Percentiles rank a stretch among this genome's conserved stretches.
phyloP scores from a whole-genome alignment of 2,888 invertebrate genomes.

The Tetropium fuscum region DNA sequence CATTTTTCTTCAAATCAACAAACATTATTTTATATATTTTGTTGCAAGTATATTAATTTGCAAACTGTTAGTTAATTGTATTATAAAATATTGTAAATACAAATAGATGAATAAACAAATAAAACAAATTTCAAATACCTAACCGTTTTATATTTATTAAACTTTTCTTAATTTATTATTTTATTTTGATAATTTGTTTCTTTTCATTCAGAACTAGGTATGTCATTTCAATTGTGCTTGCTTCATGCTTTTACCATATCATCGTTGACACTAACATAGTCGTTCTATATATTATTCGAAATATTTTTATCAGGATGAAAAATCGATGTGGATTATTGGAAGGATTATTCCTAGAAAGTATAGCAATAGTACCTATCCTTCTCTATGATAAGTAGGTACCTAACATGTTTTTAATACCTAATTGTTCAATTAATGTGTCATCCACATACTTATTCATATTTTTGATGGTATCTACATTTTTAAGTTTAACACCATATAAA shows the following conservation, averaged over 20 bases:
- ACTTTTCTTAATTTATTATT: slow-evolving; percentile 26
- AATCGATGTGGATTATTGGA: too few relatives aligned
- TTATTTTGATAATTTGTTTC: slow-evolving; percentile 19
- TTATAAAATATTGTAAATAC: slow-evolving; percentile 25
- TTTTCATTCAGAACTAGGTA: slow-evolving; percentile 8
- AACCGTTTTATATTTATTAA: slow-evolving; percentile 45
- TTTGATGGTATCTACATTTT: too few relatives aligned
- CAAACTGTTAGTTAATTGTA: slow-evolving; percentile 35
- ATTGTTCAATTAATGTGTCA: too few relatives aligned
- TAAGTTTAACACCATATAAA: too few relatives aligned
- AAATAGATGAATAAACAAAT: slow-evolving; percentile 35
- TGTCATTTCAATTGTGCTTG: slow-evolving; percentile 4
- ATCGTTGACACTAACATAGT: too few relatives aligned
- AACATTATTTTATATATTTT: slow-evolving; percentile 20
- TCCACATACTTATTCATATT: too few relatives aligned
- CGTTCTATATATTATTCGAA: too few relatives aligned
- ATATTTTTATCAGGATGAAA: too few relatives aligned
- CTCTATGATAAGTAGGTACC: too few relatives aligned
- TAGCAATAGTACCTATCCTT: too few relatives aligned
- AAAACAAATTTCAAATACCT: slow-evolving; percentile 34
- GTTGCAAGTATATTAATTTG: slow-evolving; percentile 35
- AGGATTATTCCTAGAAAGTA: too few relatives aligned
- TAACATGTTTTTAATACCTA: too few relatives aligned
- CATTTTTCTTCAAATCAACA: slow-evolving; percentile 30
- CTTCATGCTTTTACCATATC: background rate